Evolutionary conservation across 2,888 invertebrate species (phyloP), one percentile per base, ranked within the genome.

Genomic region (Drosophila subsilvestris): DNA sequence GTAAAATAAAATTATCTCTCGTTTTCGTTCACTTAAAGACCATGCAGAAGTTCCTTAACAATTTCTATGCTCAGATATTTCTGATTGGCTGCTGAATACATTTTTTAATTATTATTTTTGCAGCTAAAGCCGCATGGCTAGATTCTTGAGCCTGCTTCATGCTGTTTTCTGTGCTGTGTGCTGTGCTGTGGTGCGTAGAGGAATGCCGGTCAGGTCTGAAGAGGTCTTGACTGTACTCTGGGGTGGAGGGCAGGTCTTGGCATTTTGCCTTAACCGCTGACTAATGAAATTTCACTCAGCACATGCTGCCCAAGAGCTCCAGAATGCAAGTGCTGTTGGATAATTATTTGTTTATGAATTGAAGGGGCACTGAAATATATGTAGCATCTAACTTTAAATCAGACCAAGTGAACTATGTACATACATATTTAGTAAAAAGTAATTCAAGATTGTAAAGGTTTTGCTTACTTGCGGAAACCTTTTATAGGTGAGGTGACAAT

Each of bases 271-370:
- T 32, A 61, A 55, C 37, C 68, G 80, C 78, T 76, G 77, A 79
- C 61, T 75, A 81, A 81, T 85, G 57, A 65, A 69, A 63, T 66
- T 79, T 63, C 25, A 22, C 14, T 27, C 45, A 62, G 37, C 32
- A 6, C 37, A 37, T 45, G 67, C 63, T 48, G 37, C 48, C 22
- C 27, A 65, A 47, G 42, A n/a, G n/a, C 27, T 27, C 27, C 7
- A n/a, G 14, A 37, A 37, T 48, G 43, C 48, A 66, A 58, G 48
- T 32, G 18, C 58, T 29, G 9, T 12, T 27, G 25, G 45, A 20
- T 32, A 50, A 57, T 51, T 57, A 22, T 65, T 29, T n/a, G n/a
- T n/a, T 37, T 62, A 20, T 7, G 42, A 65, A 20, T 14, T 25
- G 37, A 47, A 20, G 20, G 32, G 32, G 1, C 12, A 12, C 37